These are phyloP conservation scores for Cheirogaleus major DNA, from an alignment of 2,797 vertebrate genomes.

Conservation along the genomic window DNA sequence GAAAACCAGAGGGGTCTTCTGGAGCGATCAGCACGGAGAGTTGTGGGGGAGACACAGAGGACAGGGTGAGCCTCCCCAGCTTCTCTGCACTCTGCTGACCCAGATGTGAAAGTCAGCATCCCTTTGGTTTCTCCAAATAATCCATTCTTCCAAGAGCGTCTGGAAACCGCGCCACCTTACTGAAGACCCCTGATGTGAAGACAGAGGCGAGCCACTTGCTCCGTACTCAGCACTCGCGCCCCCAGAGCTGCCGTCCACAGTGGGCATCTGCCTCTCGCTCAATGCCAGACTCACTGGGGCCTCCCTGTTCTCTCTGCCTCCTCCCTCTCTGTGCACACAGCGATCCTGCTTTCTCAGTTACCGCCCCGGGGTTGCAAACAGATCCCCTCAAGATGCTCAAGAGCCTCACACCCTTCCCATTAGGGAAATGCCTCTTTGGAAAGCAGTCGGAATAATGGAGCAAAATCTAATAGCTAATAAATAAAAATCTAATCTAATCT, in stretches of 20 bases:
- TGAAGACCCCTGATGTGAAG: background rate
- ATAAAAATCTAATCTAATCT: too few relatives aligned
- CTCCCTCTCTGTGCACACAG: background rate
- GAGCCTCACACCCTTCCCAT: background rate
- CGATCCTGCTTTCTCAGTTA: background rate
- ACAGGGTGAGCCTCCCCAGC: too few relatives aligned
- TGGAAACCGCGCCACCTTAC: background rate
- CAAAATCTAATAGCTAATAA: background rate
- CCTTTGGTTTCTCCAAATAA: background rate
- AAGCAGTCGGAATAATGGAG: background rate
- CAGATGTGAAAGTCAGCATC: background rate
- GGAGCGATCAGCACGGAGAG: background rate
- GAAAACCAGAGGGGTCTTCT: background rate
- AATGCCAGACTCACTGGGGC: rapidly evolving
- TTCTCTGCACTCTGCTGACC: background rate
- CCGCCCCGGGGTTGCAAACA: background rate
- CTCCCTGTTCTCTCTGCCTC: too few relatives aligned
- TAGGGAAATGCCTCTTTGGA: background rate
- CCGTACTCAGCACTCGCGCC: background rate
- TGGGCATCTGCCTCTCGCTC: background rate
- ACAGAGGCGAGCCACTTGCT: background rate
- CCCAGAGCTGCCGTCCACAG: background rate
- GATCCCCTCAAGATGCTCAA: background rate
- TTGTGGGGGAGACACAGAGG: too few relatives aligned
- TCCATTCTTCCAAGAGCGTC: background rate